Evolutionary conservation across 2,797 vertebrate genomes (phyloP), one percentile per base, ranked within the genome.

Genomic region (Myiothlypis coronata): DNA sequence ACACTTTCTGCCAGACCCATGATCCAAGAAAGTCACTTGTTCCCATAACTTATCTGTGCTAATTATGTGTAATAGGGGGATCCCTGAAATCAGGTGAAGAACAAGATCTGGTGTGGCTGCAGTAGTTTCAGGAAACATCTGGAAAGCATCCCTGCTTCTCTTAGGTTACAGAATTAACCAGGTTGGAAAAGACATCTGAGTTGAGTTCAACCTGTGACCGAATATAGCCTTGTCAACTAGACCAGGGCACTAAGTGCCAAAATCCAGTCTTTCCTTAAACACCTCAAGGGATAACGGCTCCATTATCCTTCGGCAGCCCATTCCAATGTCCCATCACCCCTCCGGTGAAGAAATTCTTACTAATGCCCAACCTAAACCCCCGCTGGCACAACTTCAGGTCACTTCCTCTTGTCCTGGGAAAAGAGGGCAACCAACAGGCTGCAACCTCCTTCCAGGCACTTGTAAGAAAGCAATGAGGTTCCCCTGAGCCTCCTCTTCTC

Each of bases 31-130:
- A 47, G 7, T 26, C 24, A 46, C 24, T 9, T 47, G 50, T 12
- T 67, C 64, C 43, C 13, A 8, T 8, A 27, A 35, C 8, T 37
- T 23, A 34, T 4, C 27, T 41, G 12, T 27, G 20, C 17, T 67
- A 56, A 32, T 43, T 12, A 21, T 4, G 39, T 2, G 5, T 8
- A 70, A 28, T 0, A 11, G 3, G 3, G 9, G 7, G 7, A 68
- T 12, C 10, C 14, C 37, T 0, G 6, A 57, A 28, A 32, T n/a
- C 52, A n/a, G 17, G 21, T 18, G 22, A 55, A 53, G 16, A 68
- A 71, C 0, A 2, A 71, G 28, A 32, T 12, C 21, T 34, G 27
- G 0, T 1, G 23, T 0, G 16, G n/a, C 37, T 26, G 23, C 2
- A 41, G 1, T 14, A 6, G 24, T 9, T 59, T 32, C 39, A 53